phyloP scores from a whole-genome alignment of 30 jellyfish, hydroid and myxozoan genomes.

The Nemopilema nomurai region DNA sequence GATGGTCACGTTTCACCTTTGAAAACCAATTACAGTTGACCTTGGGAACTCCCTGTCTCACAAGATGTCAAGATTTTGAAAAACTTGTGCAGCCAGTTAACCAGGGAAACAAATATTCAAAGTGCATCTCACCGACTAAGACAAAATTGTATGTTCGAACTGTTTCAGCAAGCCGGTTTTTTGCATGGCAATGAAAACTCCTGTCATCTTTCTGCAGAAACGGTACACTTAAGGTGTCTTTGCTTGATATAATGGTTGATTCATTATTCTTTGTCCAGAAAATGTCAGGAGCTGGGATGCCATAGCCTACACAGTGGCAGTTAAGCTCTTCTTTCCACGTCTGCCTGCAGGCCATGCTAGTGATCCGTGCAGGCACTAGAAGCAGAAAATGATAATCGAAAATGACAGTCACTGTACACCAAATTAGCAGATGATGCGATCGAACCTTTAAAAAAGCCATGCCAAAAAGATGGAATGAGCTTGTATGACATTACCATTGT shows the following conservation, averaged over 20 bases:
- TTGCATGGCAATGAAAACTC: slow-evolving; percentile 63
- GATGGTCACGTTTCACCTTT: too few species aligned
- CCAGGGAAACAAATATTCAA: background rate
- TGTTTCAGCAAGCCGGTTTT: slow-evolving; percentile 44
- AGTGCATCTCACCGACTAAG: slow-evolving; percentile 9
- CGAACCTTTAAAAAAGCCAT: too few species aligned
- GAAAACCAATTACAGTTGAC: too few species aligned
- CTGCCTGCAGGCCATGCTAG: slow-evolving; percentile 20
- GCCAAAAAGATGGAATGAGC: too few species aligned
- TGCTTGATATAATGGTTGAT: slow-evolving; percentile 19
- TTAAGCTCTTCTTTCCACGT: background rate
- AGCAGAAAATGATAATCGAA: too few species aligned
- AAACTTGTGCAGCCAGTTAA: background rate
- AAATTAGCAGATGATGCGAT: too few species aligned
- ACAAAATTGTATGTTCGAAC: slow-evolving; percentile 25
- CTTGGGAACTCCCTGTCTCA: too few species aligned
- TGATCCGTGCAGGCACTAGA: slow-evolving; percentile 68
- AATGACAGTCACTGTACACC: too few species aligned
- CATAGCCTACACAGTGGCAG: slow-evolving; percentile 85
- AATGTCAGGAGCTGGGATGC: slow-evolving; percentile 69
- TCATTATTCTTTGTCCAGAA: slow-evolving; percentile 66
- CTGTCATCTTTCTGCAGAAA: slow-evolving; percentile 38
- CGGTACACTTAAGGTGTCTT: slow-evolving; percentile 52
- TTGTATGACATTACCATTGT: too few species aligned
- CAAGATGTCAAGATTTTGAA: background rate